Evolutionary conservation across 2,888 invertebrate genomes (phyloP).

Genomic region (Synanthedon myopaeformis): DNA sequence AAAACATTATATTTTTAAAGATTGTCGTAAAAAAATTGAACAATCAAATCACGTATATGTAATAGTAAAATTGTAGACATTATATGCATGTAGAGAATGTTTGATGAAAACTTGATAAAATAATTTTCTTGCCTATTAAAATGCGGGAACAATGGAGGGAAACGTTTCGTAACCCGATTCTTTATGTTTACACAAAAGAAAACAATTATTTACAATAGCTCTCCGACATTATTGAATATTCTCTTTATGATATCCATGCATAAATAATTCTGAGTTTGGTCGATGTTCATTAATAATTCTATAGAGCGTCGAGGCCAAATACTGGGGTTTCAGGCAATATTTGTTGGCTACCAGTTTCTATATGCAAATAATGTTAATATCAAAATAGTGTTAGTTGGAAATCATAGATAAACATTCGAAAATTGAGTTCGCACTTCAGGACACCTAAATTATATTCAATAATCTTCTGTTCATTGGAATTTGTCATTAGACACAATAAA

Average conservation of each 20-base stretch:
- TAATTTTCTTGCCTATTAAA: background rate
- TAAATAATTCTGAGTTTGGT: constrained; percentile 8
- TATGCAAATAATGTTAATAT: too few relatives aligned
- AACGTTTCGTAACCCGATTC: background rate
- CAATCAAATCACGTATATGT: too few relatives aligned
- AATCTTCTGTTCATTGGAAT: too few relatives aligned
- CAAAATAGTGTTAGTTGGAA: too few relatives aligned
- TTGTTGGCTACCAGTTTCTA: constrained; percentile 1
- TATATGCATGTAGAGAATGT: too few relatives aligned
- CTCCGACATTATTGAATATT: background rate
- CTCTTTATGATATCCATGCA: constrained; percentile 6
- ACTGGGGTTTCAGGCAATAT: background rate
- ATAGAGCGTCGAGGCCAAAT: constrained; percentile 9
- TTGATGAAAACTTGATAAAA: background rate
- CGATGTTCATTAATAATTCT: constrained; percentile 13
- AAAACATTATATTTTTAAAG: too few relatives aligned
- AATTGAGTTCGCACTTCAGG: too few relatives aligned
- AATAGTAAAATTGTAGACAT: too few relatives aligned
- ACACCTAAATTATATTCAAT: too few relatives aligned
- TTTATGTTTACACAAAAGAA: background rate
- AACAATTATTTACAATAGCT: background rate
- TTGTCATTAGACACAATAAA: too few relatives aligned
- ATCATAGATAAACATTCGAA: too few relatives aligned
- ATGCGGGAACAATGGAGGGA: background rate
- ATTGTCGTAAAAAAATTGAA: too few relatives aligned